Percentiles rank a stretch among this genome's conserved stretches.
Evolutionary conservation across 2,113 vertebrate species (phyloP).

Genomic region (Eurystomus gularis): DNA sequence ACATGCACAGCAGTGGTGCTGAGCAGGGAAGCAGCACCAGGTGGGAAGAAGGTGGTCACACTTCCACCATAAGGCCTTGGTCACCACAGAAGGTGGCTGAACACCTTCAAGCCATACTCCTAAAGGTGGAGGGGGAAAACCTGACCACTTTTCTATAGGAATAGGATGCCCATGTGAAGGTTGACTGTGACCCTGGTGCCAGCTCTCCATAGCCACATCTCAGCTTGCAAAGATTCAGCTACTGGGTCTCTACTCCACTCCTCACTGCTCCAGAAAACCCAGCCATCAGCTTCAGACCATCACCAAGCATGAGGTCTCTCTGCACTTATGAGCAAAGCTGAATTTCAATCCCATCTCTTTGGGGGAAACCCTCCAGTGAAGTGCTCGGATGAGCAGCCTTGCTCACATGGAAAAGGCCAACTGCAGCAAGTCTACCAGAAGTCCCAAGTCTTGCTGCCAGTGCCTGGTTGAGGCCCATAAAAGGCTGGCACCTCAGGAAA

Average conservation of each 20-base stretch:
- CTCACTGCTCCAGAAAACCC: neutral
- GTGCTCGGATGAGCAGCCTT: neutral
- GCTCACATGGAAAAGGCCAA: neutral
- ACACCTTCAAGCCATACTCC: neutral
- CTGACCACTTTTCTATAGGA: neutral
- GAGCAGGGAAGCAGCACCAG: neutral
- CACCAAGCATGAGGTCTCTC: neutral
- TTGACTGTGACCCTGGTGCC: neutral
- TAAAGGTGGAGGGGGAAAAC: neutral
- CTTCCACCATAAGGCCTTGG: no score
- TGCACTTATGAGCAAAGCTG: neutral
- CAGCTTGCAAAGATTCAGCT: neutral
- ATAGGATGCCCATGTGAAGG: neutral
- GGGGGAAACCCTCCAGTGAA: neutral
- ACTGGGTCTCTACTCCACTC: neutral
- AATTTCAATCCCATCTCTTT: neutral
- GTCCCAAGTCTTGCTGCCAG: neutral
- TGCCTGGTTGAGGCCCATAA: neutral
- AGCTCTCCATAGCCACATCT: neutral
- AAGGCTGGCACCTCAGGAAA: neutral
- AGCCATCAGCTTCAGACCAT: neutral
- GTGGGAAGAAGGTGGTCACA: neutral
- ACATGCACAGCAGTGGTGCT: fast-evolving
- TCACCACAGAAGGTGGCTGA: neutral
- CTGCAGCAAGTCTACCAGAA: neutral